A percentile compares a stretch with the other conserved stretches of the same genome.
phyloP scores from a whole-genome alignment of 1,140 invertebrate genomes.

The Brachionus rubens region DNA sequence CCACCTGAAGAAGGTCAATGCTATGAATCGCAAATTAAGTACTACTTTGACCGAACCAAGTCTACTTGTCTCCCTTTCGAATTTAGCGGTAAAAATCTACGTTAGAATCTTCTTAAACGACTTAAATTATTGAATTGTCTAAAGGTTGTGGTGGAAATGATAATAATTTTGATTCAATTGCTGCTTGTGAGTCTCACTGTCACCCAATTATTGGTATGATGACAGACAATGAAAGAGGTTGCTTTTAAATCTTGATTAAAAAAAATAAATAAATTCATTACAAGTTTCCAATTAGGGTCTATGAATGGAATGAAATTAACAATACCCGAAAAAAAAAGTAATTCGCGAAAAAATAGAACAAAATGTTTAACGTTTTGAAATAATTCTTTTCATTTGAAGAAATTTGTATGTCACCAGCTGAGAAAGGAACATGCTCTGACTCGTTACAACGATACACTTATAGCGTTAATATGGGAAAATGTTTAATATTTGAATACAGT shows the following conservation, averaged over 20 bases:
- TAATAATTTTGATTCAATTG: conserved; percentile 30
- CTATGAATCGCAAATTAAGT: conserved; percentile 31
- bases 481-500: conserved; percentile 77
- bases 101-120: not conserved
- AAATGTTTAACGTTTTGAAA: not conserved
- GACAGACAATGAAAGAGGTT: not conserved
- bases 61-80: conserved; percentile 41
- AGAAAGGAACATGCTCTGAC: conserved; percentile 77
- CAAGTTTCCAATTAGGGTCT: not conserved
- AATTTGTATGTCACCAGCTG: conserved; percentile 57
- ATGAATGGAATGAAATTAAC: conserved; percentile 7
- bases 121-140: not conserved
- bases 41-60: conserved; percentile 26
- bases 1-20: conserved; percentile 22
- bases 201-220: not conserved
- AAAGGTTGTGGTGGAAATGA: conserved; percentile 30
- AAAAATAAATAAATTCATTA: not conserved
- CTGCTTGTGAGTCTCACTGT: not conserved
- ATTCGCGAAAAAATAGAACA: not conserved
- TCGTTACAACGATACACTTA: conserved; percentile 78
- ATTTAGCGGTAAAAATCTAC: conserved; percentile 18
- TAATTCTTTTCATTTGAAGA: not conserved
- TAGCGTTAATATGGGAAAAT: conserved; percentile 70
- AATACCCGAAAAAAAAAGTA: conserved; percentile 38
- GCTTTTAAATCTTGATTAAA: not conserved